Evolutionary conservation across 2,797 vertebrate species (phyloP).

Genomic region (Ptychadena robeensis): DNA sequence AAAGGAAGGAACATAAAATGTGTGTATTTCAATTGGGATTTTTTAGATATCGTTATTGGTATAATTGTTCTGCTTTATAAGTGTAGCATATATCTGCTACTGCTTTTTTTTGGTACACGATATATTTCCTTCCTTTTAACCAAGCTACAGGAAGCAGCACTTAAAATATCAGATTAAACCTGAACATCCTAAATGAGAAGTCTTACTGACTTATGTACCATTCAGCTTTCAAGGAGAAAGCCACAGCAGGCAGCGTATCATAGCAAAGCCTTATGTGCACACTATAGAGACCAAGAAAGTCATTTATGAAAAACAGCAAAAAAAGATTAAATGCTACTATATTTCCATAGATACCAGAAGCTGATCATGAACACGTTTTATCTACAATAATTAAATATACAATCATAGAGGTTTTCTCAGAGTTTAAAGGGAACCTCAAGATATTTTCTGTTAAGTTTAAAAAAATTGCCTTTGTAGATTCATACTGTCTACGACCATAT

Average conservation of each 20-base stretch:
- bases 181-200: not conserved
- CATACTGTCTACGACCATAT: too few relatives aligned
- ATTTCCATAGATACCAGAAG: too few relatives aligned
- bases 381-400: too few relatives aligned
- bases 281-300: too few relatives aligned
- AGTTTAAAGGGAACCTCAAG: too few relatives aligned
- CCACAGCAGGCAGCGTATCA: not conserved
- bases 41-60: constrained; percentile 60
- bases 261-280: constrained; percentile 14
- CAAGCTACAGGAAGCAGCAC: not conserved
- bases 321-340: too few relatives aligned
- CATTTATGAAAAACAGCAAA: too few relatives aligned
- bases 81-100: not conserved
- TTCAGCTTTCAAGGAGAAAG: constrained; percentile 16
- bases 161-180: not conserved
- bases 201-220: not conserved
- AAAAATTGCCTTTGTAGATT: too few relatives aligned
- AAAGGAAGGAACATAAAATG: constrained; percentile 69
- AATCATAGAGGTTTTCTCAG: too few relatives aligned
- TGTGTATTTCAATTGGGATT: constrained; percentile 60
- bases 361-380: too few relatives aligned
- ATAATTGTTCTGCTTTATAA: constrained; percentile 40
- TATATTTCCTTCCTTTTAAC: not conserved
- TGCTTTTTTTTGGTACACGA: not conserved
- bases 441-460: too few relatives aligned